A percentile compares a stretch with the other conserved stretches of the same genome.
Evolutionary conservation across 2,888 invertebrate genomes (phyloP).

Genomic region (Nysson spinosus): DNA sequence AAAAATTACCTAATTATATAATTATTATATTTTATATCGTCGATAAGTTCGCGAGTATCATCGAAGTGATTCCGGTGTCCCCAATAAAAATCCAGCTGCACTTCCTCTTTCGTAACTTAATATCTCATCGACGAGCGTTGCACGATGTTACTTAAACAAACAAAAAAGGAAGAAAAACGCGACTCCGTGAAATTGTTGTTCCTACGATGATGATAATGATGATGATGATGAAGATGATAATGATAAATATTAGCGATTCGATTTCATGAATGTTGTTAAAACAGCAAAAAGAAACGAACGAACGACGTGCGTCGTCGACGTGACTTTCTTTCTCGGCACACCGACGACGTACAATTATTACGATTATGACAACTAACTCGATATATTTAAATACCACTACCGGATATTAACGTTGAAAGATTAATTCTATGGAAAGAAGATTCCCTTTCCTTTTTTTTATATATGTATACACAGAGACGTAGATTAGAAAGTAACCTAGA

Average conservation of each 20-base stretch:
- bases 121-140: conserved; percentile 17
- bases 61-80: too few species aligned
- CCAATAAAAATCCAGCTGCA: background rate
- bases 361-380: conserved; percentile 45
- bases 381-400: conserved; percentile 58
- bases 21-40: too few species aligned
- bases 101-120: background rate
- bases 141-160: conserved; percentile 26
- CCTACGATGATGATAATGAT: conserved; percentile 55
- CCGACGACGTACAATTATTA: conserved; percentile 29
- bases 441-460: conserved; percentile 23
- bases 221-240: too few species aligned
- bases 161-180: too few species aligned
- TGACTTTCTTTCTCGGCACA: background rate
- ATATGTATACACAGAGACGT: conserved; percentile 30
- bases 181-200: conserved; percentile 61
- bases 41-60: background rate
- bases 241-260: too few species aligned
- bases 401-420: conserved; percentile 54
- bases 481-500: conserved; percentile 47
- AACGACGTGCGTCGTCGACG: conserved; percentile 5
- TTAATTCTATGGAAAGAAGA: conserved; percentile 41
- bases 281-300: conserved; percentile 10
- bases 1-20: too few species aligned
- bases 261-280: conserved; percentile 26